A percentile compares a stretch with the other conserved stretches of the same genome.
phyloP scores from a whole-genome alignment of 1,140 invertebrate species.

The Drosophila parabipectinata region DNA sequence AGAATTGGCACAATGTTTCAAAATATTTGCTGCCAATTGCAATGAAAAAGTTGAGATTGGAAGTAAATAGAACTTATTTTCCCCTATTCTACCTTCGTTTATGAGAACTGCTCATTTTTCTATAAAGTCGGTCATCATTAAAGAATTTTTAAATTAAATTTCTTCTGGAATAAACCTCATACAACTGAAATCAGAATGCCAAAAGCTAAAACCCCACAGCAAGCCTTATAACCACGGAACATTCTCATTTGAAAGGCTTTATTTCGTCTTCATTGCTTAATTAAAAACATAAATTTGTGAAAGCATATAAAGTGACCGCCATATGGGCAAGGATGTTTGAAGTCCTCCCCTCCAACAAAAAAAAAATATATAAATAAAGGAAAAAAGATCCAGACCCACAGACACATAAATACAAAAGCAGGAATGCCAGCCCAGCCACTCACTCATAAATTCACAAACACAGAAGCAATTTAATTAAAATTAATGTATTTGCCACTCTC shows the following conservation, averaged over 20 bases:
- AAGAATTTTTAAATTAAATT: too few species aligned
- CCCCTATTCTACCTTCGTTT: background rate
- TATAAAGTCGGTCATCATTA: too few species aligned
- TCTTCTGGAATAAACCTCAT: too few species aligned
- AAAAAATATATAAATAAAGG: constrained; percentile 6
- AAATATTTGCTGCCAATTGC: background rate
- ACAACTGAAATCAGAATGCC: too few species aligned
- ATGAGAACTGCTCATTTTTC: background rate
- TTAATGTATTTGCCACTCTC: constrained; percentile 70
- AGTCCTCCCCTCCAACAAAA: constrained; percentile 27
- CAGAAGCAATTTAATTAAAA: constrained; percentile 81
- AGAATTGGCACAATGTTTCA: background rate
- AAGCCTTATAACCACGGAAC: constrained; percentile 9
- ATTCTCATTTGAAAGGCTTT: constrained; percentile 38
- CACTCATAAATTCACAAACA: constrained; percentile 60
- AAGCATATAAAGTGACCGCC: constrained; percentile 46
- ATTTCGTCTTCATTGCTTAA: constrained; percentile 53
- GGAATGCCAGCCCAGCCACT: constrained; percentile 42
- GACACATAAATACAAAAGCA: constrained; percentile 16
- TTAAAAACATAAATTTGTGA: constrained; percentile 64
- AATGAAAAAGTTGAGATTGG: background rate
- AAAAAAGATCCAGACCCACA: constrained; percentile 7
- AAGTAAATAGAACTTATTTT: constrained; percentile 5
- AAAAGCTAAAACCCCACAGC: background rate
- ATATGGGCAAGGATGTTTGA: constrained; percentile 47